phyloP scores from a whole-genome alignment of 2,113 vertebrate species.

The Pterocles orientalis region DNA sequence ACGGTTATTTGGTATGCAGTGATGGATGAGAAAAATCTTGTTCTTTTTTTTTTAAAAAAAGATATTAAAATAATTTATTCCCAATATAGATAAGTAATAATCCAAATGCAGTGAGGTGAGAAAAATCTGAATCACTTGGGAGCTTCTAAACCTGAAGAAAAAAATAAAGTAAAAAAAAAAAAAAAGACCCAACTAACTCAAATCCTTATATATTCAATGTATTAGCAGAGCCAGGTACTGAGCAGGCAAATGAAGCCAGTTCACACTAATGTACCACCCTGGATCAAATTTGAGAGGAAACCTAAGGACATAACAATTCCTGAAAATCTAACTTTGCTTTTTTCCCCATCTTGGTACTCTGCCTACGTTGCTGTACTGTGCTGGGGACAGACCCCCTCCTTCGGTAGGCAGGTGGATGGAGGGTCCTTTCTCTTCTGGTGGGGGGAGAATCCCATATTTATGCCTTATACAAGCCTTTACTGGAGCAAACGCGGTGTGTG shows the following conservation, averaged over 20 bases:
- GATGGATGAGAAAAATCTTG: neutral
- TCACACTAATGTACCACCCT: neutral
- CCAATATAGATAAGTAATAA: conserved; percentile 33
- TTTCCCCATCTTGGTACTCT: neutral
- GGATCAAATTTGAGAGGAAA: neutral
- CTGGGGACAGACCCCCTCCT: neutral
- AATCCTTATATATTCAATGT: neutral
- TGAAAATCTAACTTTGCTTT: neutral
- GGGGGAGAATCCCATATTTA: neutral
- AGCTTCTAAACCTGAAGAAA: conserved; percentile 31
- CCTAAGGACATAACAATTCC: neutral
- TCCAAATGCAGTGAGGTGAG: conserved; percentile 5
- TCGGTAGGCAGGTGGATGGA: neutral
- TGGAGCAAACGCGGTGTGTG: neutral
- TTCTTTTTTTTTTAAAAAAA: neutral
- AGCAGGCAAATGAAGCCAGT: neutral
- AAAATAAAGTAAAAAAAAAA: neutral
- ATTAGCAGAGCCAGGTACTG: neutral
- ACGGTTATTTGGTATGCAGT: neutral
- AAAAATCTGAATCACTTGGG: conserved; percentile 24
- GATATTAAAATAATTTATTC: conserved; percentile 39
- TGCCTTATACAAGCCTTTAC: neutral
- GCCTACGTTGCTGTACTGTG: neutral
- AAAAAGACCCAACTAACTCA: neutral
- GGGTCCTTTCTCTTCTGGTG: neutral